Evolutionary conservation across 2,113 vertebrate species (phyloP), one percentile per base, ranked within the genome.

Genomic region (Bathybates hornii): DNA sequence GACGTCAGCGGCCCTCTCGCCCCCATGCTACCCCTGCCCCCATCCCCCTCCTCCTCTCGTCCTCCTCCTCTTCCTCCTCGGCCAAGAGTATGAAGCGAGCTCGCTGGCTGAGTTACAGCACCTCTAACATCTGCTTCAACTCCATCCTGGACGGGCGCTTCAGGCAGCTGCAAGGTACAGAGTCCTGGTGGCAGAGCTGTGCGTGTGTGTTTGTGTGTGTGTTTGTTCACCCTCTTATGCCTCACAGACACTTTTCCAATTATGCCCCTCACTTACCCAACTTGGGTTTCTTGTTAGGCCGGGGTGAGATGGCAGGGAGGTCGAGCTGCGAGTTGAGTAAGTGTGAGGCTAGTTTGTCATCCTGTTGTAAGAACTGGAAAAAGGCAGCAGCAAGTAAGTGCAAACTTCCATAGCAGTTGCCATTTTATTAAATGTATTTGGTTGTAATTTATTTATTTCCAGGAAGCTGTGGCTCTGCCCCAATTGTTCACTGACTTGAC

Each of bases 141-240:
- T 95, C 96, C 87, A 93, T 97, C 91, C 93, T 96, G 89, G 97
- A 97, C 7, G 96, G 97, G 52, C 96, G 97, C 89, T 97, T 97
- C 91, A 94, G 96, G 84, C 96, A 97, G 91, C 82, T 97, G 93
- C 97, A 97, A 97, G 97, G 97, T 97, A 97, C 87, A 82, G n/a
- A 61, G 45, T 52, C 56, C 79, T 9, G 80, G 14, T 19, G 38
- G 57, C 17, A n/a, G 59, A 43, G 12, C 59, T 11, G 36, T 68
- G 84, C 59, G 43, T 68, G 32, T 73, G 17, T 80, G 53, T 61
- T 21, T 84, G 79, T 76, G 54, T 41, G 53, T 73, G 81, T 66
- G 38, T 68, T 73, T 79, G 80, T 43, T 87, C 43, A 27, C 80
- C 68, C 54, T 53, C n/a, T 41, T n/a, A 63, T 19, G 34, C 81